A percentile compares a stretch with the other conserved stretches of the same genome.
Conservation (phyloP, 2,113 vertebrate species). For the Oncorhynchus masou region DNA sequence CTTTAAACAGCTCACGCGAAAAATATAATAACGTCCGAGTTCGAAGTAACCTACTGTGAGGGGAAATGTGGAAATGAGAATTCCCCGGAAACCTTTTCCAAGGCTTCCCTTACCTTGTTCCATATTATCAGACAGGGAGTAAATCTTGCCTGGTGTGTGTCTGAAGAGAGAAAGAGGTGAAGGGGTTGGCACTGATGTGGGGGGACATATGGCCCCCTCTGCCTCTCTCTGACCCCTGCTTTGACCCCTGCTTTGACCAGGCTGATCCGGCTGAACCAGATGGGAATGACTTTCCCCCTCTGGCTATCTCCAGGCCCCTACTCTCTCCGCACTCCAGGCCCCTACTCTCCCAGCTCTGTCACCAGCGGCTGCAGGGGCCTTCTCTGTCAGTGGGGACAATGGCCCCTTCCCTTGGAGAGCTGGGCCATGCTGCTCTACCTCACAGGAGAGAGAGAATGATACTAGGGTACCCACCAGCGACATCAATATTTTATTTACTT, state of each 20-base stretch:
- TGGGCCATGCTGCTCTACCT: slow-evolving; percentile 10
- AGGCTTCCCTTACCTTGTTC: too few species aligned
- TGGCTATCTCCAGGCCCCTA: too few species aligned
- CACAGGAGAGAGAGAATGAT: not conserved
- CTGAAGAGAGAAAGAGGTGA: not conserved
- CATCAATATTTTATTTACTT: too few species aligned
- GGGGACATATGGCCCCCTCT: slow-evolving; percentile 58
- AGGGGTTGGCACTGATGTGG: slow-evolving; percentile 55
- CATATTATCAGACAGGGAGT: slow-evolving; percentile 7
- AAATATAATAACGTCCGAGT: not conserved
- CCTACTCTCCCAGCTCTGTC: slow-evolving; percentile 44
- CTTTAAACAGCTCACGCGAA: not conserved
- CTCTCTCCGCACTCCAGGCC: slow-evolving; percentile 24
- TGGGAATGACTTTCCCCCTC: slow-evolving; percentile 68
- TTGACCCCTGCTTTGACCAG: slow-evolving; percentile 51
- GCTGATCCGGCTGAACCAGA: slow-evolving; percentile 71
- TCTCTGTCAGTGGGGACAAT: slow-evolving; percentile 21
- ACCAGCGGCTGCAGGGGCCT: slow-evolving; percentile 52
- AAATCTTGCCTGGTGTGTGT: slow-evolving; percentile 25
- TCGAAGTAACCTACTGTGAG: not conserved
- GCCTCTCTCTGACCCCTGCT: slow-evolving; percentile 44
- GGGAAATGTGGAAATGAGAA: not conserved
- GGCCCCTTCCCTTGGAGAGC: slow-evolving; percentile 30
- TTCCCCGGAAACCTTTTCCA: not conserved
- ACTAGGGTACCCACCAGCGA: not conserved